Conservation (phyloP, 2,888 invertebrate genomes). For the Leptopilina syphax region DNA sequence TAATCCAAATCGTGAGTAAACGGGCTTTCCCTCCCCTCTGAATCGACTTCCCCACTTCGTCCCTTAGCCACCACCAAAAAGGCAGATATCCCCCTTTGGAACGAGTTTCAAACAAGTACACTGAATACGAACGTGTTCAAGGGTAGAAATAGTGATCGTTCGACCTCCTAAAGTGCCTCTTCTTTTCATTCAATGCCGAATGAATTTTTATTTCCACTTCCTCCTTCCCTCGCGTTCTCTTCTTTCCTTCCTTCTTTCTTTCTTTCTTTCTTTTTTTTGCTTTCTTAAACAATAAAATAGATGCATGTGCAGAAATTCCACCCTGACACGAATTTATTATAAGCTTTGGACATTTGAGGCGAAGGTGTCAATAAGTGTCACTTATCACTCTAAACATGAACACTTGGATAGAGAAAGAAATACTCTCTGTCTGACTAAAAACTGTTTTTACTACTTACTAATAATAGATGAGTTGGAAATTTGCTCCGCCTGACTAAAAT, state of each 20-base stretch:
- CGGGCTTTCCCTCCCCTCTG: not conserved
- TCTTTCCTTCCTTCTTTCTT: not conserved
- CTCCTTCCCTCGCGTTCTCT: not conserved
- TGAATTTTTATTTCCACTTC: constrained; percentile 20
- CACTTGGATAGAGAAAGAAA: too few relatives aligned
- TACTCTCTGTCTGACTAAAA: too few relatives aligned
- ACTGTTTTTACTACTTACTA: too few relatives aligned
- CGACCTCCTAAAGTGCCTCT: constrained; percentile 50
- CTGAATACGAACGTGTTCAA: constrained; percentile 54
- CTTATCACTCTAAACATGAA: too few relatives aligned
- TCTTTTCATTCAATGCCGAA: constrained; percentile 44
- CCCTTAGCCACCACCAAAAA: not conserved
- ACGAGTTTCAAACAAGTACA: constrained; percentile 52
- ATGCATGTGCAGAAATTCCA: too few relatives aligned
- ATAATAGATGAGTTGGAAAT: too few relatives aligned
- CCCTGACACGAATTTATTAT: too few relatives aligned
- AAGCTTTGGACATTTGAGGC: too few relatives aligned
- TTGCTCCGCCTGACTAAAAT: too few relatives aligned
- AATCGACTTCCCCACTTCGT: not conserved
- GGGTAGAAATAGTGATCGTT: constrained; percentile 53
- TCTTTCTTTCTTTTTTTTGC: not conserved
- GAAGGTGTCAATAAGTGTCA: too few relatives aligned
- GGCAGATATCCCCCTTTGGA: constrained; percentile 44
- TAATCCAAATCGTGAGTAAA: constrained; percentile 34
- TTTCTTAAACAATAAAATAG: too few relatives aligned